phyloP scores from a whole-genome alignment of 2,113 vertebrate genomes.

The Lepidothrix coronata region DNA sequence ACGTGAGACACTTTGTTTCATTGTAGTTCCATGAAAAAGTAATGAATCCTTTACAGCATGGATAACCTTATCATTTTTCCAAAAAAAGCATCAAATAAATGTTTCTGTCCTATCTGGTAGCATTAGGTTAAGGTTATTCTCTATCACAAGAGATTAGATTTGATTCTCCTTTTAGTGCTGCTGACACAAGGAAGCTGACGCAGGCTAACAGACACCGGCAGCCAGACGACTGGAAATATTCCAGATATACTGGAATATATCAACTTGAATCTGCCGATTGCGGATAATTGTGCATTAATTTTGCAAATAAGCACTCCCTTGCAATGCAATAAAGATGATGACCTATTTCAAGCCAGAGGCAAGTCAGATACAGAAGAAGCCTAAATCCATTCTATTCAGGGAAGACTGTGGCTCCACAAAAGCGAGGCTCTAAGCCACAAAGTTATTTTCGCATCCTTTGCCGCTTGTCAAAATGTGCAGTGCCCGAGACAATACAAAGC shows the following conservation, averaged over 20 bases:
- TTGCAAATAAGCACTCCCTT: constrained; percentile 42
- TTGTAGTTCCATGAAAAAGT: neutral
- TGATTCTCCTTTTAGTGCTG: constrained; percentile 28
- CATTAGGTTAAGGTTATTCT: constrained; percentile 39
- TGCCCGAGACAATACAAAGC: neutral
- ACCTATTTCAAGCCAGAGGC: constrained; percentile 36
- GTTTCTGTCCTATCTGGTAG: neutral
- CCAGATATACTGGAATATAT: constrained; percentile 42
- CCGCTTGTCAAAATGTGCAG: neutral
- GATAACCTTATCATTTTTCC: neutral
- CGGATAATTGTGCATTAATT: constrained; percentile 49
- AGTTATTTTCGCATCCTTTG: neutral
- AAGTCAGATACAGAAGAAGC: neutral
- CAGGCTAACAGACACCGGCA: neutral
- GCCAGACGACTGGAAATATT: constrained; percentile 41
- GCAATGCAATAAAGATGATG: constrained; percentile 34
- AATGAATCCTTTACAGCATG: neutral
- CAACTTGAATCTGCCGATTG: constrained; percentile 27
- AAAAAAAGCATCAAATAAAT: constrained; percentile 16
- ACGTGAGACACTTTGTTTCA: neutral
- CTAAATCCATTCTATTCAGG: neutral
- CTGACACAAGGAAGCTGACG: constrained; percentile 34
- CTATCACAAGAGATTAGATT: constrained; percentile 26
- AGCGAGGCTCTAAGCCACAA: neutral
- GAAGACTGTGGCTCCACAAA: neutral